Percentiles rank a stretch among this genome's conserved stretches.
Conservation (phyloP, 2,888 invertebrate species). For the Cistogaster globosa region DNA sequence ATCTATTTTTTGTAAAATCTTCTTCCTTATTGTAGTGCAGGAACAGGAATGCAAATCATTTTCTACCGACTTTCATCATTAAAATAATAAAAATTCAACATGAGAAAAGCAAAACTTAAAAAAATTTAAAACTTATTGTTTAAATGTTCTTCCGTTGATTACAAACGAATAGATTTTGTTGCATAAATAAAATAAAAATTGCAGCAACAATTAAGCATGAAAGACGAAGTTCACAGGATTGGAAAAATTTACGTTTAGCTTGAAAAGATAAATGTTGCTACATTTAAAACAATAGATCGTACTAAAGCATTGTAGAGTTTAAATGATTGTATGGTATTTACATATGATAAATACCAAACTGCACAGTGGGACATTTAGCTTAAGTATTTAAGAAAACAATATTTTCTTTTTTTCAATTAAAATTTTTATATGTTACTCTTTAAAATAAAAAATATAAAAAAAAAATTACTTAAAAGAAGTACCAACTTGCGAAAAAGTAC, state of each 20-base stretch:
- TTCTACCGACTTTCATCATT: constrained; percentile 40
- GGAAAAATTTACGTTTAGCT: not conserved
- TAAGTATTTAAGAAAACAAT: no score
- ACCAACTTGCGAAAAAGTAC: no score
- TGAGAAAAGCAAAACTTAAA: not conserved
- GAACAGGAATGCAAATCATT: constrained; percentile 56
- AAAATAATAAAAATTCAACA: constrained; percentile 16
- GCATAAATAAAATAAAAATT: constrained; percentile 24
- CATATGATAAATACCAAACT: no score
- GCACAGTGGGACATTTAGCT: no score
- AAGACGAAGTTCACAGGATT: not conserved
- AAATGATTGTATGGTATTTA: no score
- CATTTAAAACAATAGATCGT: not conserved
- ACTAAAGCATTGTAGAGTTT: no score
- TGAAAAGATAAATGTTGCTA: constrained; percentile 8
- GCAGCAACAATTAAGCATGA: not conserved
- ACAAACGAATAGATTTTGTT: constrained; percentile 35
- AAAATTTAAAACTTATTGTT: constrained; percentile 17
- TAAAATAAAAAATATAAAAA: no score
- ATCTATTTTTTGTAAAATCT: constrained; percentile 9
- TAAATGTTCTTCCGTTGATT: constrained; percentile 43
- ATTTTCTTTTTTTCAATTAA: no score
- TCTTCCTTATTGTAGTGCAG: constrained; percentile 6
- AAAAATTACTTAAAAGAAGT: no score
- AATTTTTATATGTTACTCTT: no score